Percentiles rank a stretch among this genome's conserved stretches.
phyloP scores from a whole-genome alignment of 2,888 invertebrate species.

The Watsonalla binaria region DNA sequence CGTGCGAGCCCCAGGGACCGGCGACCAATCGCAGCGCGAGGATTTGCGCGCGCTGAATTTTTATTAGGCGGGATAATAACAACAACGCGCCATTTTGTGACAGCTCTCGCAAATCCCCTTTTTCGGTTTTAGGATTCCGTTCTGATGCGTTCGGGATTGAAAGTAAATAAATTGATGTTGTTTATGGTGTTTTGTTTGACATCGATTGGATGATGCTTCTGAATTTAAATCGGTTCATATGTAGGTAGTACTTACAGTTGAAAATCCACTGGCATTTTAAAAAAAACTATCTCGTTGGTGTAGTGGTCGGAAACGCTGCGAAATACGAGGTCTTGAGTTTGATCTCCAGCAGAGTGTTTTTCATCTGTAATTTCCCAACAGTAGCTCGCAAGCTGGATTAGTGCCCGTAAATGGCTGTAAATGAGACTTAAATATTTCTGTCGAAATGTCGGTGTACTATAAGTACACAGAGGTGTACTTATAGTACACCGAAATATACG shows the following conservation, averaged over 20 bases:
- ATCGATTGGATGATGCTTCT: background rate
- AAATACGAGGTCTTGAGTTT: no score
- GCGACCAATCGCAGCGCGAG: slow-evolving; percentile 55
- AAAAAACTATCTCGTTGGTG: no score
- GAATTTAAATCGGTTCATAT: no score
- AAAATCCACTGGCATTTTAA: no score
- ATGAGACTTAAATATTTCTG: no score
- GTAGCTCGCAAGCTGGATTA: background rate
- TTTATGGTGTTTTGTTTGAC: background rate
- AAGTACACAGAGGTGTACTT: no score
- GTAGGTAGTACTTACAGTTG: no score
- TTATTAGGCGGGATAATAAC: slow-evolving; percentile 76
- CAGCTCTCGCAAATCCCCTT: slow-evolving; percentile 44
- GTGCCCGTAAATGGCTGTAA: no score
- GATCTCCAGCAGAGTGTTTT: no score
- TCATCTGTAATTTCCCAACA: background rate
- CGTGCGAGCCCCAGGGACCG: slow-evolving; percentile 51
- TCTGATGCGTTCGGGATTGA: slow-evolving; percentile 3
- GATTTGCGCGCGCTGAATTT: slow-evolving; percentile 78
- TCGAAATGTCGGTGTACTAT: no score
- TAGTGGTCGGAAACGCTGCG: no score
- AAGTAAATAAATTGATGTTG: background rate
- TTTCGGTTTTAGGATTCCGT: slow-evolving; percentile 43
- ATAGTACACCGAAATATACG: no score
- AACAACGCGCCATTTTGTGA: slow-evolving; percentile 75